Conservation (phyloP, 1,140 invertebrate genomes). For the Atta colombica region DNA sequence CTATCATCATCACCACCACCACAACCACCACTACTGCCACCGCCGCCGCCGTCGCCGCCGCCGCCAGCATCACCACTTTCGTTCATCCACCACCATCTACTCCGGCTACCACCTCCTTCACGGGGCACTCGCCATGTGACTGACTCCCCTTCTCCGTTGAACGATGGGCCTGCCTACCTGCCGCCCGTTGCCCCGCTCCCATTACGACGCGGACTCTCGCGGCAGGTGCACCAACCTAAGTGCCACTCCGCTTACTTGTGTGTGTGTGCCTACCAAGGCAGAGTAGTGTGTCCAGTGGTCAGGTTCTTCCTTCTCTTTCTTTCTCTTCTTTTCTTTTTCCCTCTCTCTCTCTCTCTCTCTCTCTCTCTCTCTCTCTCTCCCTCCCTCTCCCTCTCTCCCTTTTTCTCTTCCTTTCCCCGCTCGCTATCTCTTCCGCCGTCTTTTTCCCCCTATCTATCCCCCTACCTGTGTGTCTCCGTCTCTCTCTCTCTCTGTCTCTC, state of each 20-base stretch:
- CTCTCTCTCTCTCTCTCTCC: conserved; percentile 22
- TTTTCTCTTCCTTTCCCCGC: conserved; percentile 43
- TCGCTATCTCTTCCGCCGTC: conserved; percentile 34
- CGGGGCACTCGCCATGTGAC: conserved; percentile 83
- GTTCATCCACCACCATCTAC: conserved; percentile 69
- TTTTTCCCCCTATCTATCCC: conserved; percentile 49
- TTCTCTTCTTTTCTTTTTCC: conserved; percentile 17
- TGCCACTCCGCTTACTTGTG: conserved; percentile 82
- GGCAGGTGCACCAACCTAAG: conserved; percentile 86
- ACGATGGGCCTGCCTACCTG: conserved; percentile 86
- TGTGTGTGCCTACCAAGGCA: conserved; percentile 75
- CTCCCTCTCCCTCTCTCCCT: conserved; percentile 21
- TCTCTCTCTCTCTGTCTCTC: conserved; percentile 24
- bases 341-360: not conserved
- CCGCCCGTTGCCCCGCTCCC: conserved; percentile 86
- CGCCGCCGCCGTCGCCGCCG: not conserved
- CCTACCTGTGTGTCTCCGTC: conserved; percentile 12
- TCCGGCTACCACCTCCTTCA: conserved; percentile 69
- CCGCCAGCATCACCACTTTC: conserved; percentile 60
- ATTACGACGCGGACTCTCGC: conserved; percentile 87
- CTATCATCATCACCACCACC: conserved; percentile 6
- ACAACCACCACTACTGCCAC: conserved; percentile 6
- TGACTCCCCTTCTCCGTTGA: conserved; percentile 85
- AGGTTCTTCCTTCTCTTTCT: conserved; percentile 74
- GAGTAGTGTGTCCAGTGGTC: conserved; percentile 74